Percentiles rank a stretch among this genome's conserved stretches.
phyloP scores from a whole-genome alignment of 2,113 vertebrate genomes.

The Dermatemys mawii region DNA sequence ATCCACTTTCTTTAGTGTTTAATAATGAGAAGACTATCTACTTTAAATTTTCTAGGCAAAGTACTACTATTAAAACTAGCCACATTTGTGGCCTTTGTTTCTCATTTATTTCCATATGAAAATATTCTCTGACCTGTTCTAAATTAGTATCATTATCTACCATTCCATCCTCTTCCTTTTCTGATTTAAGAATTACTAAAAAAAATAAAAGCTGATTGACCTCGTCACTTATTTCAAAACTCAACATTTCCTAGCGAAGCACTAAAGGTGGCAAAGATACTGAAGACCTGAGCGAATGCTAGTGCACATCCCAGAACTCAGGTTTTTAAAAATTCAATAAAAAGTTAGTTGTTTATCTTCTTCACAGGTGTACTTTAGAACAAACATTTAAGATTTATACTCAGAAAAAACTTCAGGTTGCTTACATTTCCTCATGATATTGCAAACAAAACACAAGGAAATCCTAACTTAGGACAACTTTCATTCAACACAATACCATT shows the following conservation, averaged over 20 bases:
- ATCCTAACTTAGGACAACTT: too few species aligned
- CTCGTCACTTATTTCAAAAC: constrained; percentile 20
- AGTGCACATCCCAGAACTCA: background rate
- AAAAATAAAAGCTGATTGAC: background rate
- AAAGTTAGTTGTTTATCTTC: background rate
- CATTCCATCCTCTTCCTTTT: constrained; percentile 25
- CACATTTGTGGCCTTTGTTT: constrained; percentile 44
- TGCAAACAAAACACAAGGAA: background rate
- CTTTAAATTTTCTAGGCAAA: constrained; percentile 28
- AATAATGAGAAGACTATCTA: constrained; percentile 8
- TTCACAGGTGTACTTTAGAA: background rate
- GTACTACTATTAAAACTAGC: background rate
- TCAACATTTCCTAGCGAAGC: background rate
- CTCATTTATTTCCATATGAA: constrained; percentile 45
- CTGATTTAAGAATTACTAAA: constrained; percentile 36
- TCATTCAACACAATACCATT: too few species aligned
- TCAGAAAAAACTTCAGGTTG: background rate
- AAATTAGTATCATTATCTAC: constrained; percentile 45
- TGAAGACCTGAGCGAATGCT: background rate
- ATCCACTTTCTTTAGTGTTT: background rate
- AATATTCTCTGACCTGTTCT: constrained; percentile 51
- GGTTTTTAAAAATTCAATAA: background rate
- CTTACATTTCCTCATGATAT: background rate
- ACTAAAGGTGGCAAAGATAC: background rate
- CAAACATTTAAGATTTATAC: background rate